Evolutionary conservation across 2,888 invertebrate genomes (phyloP).

Genomic region (Tholera decimalis): DNA sequence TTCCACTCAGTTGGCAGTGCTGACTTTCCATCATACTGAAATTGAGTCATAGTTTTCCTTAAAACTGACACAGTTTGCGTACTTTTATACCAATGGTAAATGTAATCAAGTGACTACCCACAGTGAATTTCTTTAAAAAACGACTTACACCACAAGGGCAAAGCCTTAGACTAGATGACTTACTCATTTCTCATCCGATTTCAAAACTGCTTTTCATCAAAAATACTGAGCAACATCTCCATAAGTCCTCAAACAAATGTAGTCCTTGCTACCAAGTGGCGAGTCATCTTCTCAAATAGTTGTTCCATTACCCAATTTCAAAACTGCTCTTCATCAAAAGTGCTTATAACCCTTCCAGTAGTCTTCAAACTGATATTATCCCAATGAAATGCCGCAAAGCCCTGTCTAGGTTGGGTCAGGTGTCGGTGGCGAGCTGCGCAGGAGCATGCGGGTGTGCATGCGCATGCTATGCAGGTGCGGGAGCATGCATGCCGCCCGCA

Average conservation of each 20-base stretch:
- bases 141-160: conserved; percentile 17
- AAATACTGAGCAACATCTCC: no score
- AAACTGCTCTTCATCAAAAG: not conserved
- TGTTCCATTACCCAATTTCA: not conserved
- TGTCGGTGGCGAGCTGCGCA: not conserved
- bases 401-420: no score
- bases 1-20: not conserved
- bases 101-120: not conserved
- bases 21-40: not conserved
- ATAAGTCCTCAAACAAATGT: no score
- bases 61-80: not conserved
- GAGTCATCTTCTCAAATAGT: no score
- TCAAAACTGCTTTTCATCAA: not conserved
- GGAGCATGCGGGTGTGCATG: not conserved
- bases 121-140: no score
- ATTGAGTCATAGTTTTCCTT: not conserved
- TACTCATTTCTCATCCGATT: not conserved
- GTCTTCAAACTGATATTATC: not conserved
- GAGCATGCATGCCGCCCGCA: conserved; percentile 96
- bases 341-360: not conserved
- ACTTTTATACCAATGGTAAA: not conserved
- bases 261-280: no score
- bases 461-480: conserved; percentile 62
- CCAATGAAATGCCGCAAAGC: not conserved
- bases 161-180: not conserved